Evolutionary conservation across 2,797 vertebrate species (phyloP).

Genomic region (Rachycentron canadum): DNA sequence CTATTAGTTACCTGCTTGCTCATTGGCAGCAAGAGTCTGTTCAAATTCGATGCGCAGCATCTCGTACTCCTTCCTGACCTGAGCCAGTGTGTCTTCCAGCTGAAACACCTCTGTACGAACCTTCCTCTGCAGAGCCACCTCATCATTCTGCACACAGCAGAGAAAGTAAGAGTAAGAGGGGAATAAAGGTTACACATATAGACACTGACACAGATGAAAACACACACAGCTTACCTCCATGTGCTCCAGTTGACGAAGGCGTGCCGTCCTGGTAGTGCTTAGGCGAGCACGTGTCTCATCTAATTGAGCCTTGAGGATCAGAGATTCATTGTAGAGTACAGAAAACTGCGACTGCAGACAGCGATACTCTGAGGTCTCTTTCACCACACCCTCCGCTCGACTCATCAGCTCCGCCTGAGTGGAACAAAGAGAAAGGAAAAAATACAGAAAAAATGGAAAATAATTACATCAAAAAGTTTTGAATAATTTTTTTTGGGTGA

Average conservation of each 20-base stretch:
- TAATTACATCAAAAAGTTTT: background rate
- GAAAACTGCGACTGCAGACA: conserved; percentile 99
- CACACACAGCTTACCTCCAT: conserved; percentile 88
- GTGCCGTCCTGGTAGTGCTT: conserved; percentile 92
- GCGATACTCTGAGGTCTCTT: conserved; percentile 94
- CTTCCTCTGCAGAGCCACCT: conserved; percentile 96
- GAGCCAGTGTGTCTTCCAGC: conserved; percentile 96
- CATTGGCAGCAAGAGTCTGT: conserved; percentile 97
- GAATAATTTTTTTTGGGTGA: background rate
- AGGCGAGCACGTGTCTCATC: conserved; percentile 95
- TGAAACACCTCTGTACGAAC: conserved; percentile 98
- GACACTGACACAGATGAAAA: background rate
- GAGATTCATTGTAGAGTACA: conserved; percentile 96
- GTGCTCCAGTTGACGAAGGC: conserved; percentile 96
- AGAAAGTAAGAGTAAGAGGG: background rate
- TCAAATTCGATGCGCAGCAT: conserved; percentile 99
- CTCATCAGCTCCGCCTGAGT: conserved; percentile 89
- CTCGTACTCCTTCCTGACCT: conserved; percentile 98
- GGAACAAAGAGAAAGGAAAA: background rate
- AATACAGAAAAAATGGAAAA: background rate
- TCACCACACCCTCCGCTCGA: conserved; percentile 93
- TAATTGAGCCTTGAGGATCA: conserved; percentile 94
- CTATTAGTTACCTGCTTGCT: conserved; percentile 92
- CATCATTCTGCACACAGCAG: conserved; percentile 89
- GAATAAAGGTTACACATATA: background rate